Evolutionary conservation across 2,888 invertebrate genomes (phyloP).

Genomic region (Eretmocerus hayati): DNA sequence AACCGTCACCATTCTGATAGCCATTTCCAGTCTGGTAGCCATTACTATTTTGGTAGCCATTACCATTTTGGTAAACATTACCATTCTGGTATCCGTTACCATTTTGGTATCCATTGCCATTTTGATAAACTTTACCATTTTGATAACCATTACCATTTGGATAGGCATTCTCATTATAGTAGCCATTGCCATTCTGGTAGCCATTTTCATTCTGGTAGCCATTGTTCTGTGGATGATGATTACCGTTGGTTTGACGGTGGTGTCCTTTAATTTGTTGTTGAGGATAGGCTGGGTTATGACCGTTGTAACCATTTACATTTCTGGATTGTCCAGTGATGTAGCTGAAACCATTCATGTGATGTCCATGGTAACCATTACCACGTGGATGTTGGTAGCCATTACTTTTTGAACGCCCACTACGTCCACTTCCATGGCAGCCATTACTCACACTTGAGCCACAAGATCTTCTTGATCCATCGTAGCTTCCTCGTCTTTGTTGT

Average conservation of each 20-base stretch:
- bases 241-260: neutral
- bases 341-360: slow-evolving; percentile 17
- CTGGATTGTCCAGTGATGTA: neutral
- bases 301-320: neutral
- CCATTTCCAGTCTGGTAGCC: slow-evolving; percentile 4
- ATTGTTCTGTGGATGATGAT: slow-evolving; percentile 1
- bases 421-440: neutral
- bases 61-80: neutral
- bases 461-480: neutral
- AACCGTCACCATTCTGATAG: slow-evolving; percentile 1
- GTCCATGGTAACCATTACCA: slow-evolving; percentile 28
- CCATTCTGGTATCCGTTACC: slow-evolving; percentile 18
- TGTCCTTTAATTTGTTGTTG: slow-evolving; percentile 9
- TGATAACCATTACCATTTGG: slow-evolving; percentile 24
- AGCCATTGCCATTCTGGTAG: slow-evolving; percentile 23
- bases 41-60: slow-evolving; percentile 7
- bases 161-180: slow-evolving; percentile 1
- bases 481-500: neutral
- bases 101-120: slow-evolving; percentile 5
- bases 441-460: slow-evolving; percentile 10
- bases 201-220: slow-evolving; percentile 15
- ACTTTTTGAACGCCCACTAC: neutral
- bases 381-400: slow-evolving; percentile 6
- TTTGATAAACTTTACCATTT: slow-evolving; percentile 26
- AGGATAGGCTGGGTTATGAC: neutral